Percentiles rank a stretch among this genome's conserved stretches.
These are phyloP conservation scores for Manduca sexta DNA, from an alignment of 1,140 invertebrate genomes.

Conservation along the genomic window DNA sequence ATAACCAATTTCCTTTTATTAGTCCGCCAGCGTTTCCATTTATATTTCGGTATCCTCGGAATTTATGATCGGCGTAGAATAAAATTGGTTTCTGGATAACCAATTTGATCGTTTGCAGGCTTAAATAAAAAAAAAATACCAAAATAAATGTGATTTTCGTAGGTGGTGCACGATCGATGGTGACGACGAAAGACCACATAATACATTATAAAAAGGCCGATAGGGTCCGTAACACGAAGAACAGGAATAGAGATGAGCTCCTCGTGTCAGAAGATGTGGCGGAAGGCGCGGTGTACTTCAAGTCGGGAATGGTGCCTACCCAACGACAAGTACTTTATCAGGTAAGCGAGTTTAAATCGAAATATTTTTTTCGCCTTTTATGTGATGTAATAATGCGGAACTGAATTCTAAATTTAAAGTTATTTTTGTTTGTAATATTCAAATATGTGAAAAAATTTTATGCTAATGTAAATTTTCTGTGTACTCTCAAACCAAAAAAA, in stretches of 20 bases:
- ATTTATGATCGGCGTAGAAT: too few species aligned
- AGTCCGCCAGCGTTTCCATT: too few species aligned
- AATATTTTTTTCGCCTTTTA: background rate
- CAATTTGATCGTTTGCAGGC: too few species aligned
- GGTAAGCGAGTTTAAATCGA: conserved; percentile 55
- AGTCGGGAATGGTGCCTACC: conserved; percentile 80
- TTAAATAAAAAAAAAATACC: too few species aligned
- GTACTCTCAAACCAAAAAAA: too few species aligned
- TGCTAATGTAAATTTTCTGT: too few species aligned
- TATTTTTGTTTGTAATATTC: background rate
- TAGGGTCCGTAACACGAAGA: conserved; percentile 18
- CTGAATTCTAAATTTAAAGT: background rate
- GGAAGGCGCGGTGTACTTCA: conserved; percentile 73
- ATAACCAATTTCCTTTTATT: too few species aligned
- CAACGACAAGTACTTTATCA: conserved; percentile 89
- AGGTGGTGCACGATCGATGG: conserved; percentile 48
- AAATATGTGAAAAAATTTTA: too few species aligned
- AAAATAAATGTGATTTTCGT: too few species aligned
- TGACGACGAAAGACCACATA: conserved; percentile 38
- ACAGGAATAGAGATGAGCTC: conserved; percentile 13
- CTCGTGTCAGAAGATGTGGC: conserved; percentile 26
- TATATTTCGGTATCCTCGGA: too few species aligned
- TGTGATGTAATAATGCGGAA: background rate
- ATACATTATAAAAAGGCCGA: conserved; percentile 38
- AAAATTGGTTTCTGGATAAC: too few species aligned